Base-by-base conservation (phyloP, 2,888 invertebrate genomes). In the Bedellia somnulentella region DNA sequence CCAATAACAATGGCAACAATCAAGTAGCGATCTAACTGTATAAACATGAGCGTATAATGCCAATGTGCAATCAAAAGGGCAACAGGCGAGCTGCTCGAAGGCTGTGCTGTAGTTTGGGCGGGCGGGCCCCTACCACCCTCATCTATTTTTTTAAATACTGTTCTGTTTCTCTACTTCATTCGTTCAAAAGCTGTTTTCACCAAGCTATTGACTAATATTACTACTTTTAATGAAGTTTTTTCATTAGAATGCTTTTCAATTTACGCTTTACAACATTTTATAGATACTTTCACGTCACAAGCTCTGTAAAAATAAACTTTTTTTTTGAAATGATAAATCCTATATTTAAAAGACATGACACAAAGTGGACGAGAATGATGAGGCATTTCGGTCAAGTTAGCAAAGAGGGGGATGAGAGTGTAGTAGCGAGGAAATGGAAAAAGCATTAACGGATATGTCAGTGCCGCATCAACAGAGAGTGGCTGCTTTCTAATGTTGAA, bases 371-470 rank as follows among this genome's bases (percentile, higher is more conserved):
- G 44, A 45, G 46, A 45, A 46, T 39, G 42, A 47, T 49, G 44
- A 48, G 52, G 48, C 56, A 56, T 51, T 54, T 62, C 51, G 67
- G 64, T 62, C 62, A 64, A 61, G 59, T 58, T 47, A 37, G 42
- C 42, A 41, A 46, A 50, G 49, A 39, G 29, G 49, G 45, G 47
- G 37, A 39, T 45, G 44, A 41, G 44, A 38, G 29, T 13, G 49
- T 52, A 57, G 59, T 56, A 51, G 47, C 49, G 56, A 57, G 63
- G 66, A 66, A 71, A 75, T 73, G 73, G 75, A 67, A 73, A 70
- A 73, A 68, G 71, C 75, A 76, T 77, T 76, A 76, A 62, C 73
- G 71, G 70, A 73, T 71, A 61, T 70, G 71, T 71, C 73, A 75
- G 66, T 53, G 61, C 54, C 66, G 67, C 66, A 63, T 70, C 70